phyloP scores from a whole-genome alignment of 2,113 vertebrate species.

The Cinclus mexicanus region DNA sequence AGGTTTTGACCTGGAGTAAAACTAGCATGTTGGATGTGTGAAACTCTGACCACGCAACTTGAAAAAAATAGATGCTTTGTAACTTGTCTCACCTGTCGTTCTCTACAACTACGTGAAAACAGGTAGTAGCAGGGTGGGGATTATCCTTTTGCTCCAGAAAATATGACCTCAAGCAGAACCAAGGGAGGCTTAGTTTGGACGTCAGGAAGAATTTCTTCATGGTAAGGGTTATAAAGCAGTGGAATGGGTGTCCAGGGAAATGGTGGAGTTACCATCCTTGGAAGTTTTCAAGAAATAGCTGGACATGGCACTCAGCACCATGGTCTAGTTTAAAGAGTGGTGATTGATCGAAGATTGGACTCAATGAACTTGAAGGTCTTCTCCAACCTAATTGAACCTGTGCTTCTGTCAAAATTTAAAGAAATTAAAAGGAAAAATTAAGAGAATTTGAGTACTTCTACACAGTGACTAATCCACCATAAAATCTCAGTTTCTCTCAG shows the following conservation, averaged over 20 bases:
- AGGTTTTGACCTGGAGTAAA: not conserved
- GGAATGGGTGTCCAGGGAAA: not conserved
- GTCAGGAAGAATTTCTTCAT: not conserved
- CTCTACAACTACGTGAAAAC: not conserved
- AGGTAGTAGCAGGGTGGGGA: not conserved
- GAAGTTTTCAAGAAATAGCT: not conserved
- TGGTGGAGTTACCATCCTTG: not conserved
- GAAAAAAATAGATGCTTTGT: not conserved
- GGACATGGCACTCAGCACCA: not conserved
- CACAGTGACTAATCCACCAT: not conserved
- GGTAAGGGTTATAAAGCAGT: not conserved
- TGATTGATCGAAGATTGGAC: not conserved
- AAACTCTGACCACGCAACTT: not conserved
- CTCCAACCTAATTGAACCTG: not conserved
- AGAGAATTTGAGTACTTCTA: not conserved
- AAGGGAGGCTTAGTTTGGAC: not conserved
- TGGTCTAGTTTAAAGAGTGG: not conserved
- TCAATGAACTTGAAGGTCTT: not conserved
- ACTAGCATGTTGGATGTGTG: not conserved
- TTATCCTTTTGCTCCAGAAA: not conserved
- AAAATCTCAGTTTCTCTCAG: not conserved
- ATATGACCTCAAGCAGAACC: not conserved
- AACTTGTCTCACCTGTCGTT: not conserved
- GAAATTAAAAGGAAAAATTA: not conserved
- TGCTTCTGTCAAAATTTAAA: not conserved